phyloP scores from a whole-genome alignment of 2,797 vertebrate genomes.

The Rhinatrema bivittatum region DNA sequence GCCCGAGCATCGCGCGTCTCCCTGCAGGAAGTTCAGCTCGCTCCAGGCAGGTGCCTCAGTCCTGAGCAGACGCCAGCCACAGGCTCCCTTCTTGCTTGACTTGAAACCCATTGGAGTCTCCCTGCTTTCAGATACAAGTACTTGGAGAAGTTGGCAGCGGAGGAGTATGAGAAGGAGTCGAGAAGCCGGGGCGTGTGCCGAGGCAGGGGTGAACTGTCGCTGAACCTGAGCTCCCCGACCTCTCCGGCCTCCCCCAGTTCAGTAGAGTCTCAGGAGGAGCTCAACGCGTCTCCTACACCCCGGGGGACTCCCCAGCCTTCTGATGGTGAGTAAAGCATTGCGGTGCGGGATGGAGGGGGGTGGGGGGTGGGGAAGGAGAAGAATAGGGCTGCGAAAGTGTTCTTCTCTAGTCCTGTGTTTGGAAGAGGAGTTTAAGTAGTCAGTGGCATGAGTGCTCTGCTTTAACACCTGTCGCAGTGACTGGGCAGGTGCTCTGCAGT shows the following conservation, averaged over 20 bases:
- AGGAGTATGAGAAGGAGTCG: conserved; percentile 77
- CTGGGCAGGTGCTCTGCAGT: too few species aligned
- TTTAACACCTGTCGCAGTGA: too few species aligned
- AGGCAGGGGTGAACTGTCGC: conserved; percentile 81
- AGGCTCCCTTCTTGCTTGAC: conserved; percentile 55
- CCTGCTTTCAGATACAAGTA: conserved; percentile 95
- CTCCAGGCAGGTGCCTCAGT: conserved; percentile 55
- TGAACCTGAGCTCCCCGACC: conserved; percentile 72
- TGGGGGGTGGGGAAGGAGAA: too few species aligned
- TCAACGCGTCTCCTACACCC: conserved; percentile 24
- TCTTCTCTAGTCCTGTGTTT: background rate
- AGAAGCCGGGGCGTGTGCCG: conserved; percentile 57
- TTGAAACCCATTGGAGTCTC: conserved; percentile 67
- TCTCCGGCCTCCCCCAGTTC: conserved; percentile 50
- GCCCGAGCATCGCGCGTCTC: too few species aligned
- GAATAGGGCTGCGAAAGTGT: background rate
- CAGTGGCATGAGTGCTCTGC: too few species aligned
- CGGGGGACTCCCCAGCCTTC: conserved; percentile 38
- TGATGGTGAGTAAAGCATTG: conserved; percentile 69
- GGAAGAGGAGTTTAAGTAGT: too few species aligned
- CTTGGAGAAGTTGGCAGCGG: conserved; percentile 78
- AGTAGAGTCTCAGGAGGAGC: conserved; percentile 52
- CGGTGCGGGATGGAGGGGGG: background rate
- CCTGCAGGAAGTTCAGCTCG: conserved; percentile 44
- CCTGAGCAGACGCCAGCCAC: conserved; percentile 52